phyloP scores from a whole-genome alignment of 2,888 invertebrate genomes.

The Cephus pulcher region DNA sequence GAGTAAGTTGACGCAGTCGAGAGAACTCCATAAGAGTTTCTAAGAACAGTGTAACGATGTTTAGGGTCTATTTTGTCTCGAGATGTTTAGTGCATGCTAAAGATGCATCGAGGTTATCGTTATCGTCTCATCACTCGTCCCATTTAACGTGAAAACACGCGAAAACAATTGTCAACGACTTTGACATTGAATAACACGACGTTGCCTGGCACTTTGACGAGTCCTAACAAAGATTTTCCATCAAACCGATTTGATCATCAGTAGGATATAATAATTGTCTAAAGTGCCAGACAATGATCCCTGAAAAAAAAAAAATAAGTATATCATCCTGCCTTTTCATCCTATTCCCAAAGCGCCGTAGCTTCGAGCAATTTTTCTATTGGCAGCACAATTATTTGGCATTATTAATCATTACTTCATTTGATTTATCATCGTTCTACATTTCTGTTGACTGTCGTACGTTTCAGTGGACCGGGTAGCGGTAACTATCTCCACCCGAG shows the following conservation, averaged over 20 bases:
- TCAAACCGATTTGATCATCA: not conserved
- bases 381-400: conserved; percentile 1
- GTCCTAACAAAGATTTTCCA: not conserved
- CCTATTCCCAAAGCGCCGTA: conserved; percentile 3
- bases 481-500: conserved; percentile 66
- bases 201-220: not conserved
- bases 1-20: conserved; percentile 72
- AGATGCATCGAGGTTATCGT: conserved; percentile 2
- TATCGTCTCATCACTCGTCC: not conserved
- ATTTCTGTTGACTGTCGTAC: conserved; percentile 62
- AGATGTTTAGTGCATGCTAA: conserved; percentile 9
- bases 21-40: not conserved
- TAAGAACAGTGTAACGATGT: not conserved
- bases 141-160: not conserved
- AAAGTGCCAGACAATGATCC: not conserved
- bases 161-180: not conserved
- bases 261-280: not conserved
- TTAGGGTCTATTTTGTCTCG: conserved; percentile 2
- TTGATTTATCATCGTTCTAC: conserved; percentile 39
- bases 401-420: conserved; percentile 19
- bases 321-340: not conserved
- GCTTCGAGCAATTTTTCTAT: conserved; percentile 3
- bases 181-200: not conserved
- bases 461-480: conserved; percentile 66
- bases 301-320: not conserved